Base-by-base conservation (phyloP, 2,797 vertebrate genomes). In the Macrochelys suwanniensis region DNA sequence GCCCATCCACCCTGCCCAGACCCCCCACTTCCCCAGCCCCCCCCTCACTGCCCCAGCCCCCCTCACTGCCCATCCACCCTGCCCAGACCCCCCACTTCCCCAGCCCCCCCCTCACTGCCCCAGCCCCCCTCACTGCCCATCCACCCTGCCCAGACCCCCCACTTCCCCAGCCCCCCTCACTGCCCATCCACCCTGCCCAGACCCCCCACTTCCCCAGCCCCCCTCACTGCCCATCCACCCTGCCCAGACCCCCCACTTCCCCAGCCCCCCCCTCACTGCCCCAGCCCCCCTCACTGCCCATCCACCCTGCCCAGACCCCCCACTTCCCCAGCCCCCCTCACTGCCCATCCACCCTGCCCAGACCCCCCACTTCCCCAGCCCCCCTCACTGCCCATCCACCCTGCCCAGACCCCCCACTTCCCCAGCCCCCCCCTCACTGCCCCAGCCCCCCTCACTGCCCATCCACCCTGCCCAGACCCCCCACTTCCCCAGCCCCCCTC, bases 1-100 rank as follows among this genome's bases (percentile, higher is more conserved):
- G 68, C 68, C 56, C 25, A 9, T 1, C 28, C 31, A 37, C 15
- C 25, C 45, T 3, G 23, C 11, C 11, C 76, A 17, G 77, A 42
- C 47, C 9, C 0, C 47, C 3, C 1, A 19, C 49, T 2, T 11
- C 3, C 5, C 54, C 50, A 13, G 37, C 4, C 37, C 47, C n/a
- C 65, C 21, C 33, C 82, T 51, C 23, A 5, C 77, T 19, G 21
- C 42, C 47, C 71, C 11, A 23, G n/a, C n/a, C n/a, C n/a, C n/a
- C n/a, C n/a, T n/a, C n/a, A n/a, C n/a, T n/a, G n/a, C n/a, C n/a
- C n/a, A n/a, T 12, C 42, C 42, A 11, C 71, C 16, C 33, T 3
- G 19, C 59, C 5, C 61, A 15, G 59, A 26, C 25, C 65, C 33
- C 31, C 13, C 59, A 16, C 59, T 28, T 3, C 11, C 49, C 49